A percentile compares a stretch with the other conserved stretches of the same genome.
Evolutionary conservation across 2,888 invertebrate species (phyloP).

Genomic region (Rhodophaea formosa): DNA sequence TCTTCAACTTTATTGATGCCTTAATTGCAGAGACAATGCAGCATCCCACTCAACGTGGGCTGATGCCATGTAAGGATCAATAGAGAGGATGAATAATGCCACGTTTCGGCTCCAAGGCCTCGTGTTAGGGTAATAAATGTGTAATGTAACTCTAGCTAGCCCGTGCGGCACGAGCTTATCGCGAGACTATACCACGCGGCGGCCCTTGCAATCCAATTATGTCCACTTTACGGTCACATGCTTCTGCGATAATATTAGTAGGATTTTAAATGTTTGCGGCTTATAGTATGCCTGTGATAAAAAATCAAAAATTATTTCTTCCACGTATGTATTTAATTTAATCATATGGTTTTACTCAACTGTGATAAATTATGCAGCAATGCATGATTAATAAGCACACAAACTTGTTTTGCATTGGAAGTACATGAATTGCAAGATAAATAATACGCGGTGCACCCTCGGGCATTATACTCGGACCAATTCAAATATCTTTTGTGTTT

Average conservation of each 20-base stretch:
- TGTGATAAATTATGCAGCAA: background rate
- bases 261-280: background rate
- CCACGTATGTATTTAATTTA: background rate
- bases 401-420: background rate
- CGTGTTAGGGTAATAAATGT: background rate
- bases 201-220: slow-evolving; percentile 2
- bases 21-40: slow-evolving; percentile 4
- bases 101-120: background rate
- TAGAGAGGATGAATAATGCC: slow-evolving; percentile 9
- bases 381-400: background rate
- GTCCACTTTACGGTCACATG: background rate
- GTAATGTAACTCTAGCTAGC: background rate
- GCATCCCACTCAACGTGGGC: slow-evolving; percentile 11
- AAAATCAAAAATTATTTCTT: background rate
- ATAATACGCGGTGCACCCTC: background rate
- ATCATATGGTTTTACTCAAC: background rate
- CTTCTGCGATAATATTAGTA: background rate
- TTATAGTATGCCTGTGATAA: background rate
- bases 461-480: background rate
- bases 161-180: background rate
- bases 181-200: background rate
- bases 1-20: background rate
- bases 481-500: background rate
- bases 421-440: background rate
- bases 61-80: slow-evolving; percentile 6